Evolutionary conservation across 2,113 vertebrate species (phyloP).

Genomic region (Todiramphus chloris): DNA sequence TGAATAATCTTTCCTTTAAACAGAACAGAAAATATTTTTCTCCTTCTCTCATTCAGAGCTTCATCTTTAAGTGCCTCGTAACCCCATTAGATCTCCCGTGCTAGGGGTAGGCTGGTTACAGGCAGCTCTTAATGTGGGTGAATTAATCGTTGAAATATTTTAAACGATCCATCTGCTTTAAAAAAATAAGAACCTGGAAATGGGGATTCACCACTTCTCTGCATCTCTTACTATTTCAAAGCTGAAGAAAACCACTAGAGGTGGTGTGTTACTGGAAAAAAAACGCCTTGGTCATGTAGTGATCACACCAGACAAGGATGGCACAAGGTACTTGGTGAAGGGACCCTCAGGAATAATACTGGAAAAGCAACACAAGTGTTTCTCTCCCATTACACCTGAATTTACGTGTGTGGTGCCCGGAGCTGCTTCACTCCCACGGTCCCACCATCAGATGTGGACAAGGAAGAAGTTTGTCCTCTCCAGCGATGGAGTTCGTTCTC

Average conservation of each 20-base stretch:
- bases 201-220: not conserved
- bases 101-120: not conserved
- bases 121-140: not conserved
- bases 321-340: not conserved
- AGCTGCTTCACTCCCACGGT: not conserved
- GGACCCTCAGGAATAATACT: not conserved
- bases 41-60: not conserved
- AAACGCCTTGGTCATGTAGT: fast-evolving
- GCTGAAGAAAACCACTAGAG: not conserved
- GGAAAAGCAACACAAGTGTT: not conserved
- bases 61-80: not conserved
- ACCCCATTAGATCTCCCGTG: not conserved
- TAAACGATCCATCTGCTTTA: not conserved
- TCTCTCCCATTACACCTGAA: not conserved
- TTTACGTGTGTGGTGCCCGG: fast-evolving
- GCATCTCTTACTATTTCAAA: not conserved
- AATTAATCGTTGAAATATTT: not conserved
- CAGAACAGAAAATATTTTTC: not conserved
- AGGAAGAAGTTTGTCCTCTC: not conserved
- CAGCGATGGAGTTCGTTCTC: no score
- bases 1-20: not conserved
- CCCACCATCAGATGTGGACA: not conserved
- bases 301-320: no score
- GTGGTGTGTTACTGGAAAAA: not conserved
- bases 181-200: not conserved